phyloP scores from a whole-genome alignment of 2,888 invertebrate genomes.

The Spodoptera exigua region DNA sequence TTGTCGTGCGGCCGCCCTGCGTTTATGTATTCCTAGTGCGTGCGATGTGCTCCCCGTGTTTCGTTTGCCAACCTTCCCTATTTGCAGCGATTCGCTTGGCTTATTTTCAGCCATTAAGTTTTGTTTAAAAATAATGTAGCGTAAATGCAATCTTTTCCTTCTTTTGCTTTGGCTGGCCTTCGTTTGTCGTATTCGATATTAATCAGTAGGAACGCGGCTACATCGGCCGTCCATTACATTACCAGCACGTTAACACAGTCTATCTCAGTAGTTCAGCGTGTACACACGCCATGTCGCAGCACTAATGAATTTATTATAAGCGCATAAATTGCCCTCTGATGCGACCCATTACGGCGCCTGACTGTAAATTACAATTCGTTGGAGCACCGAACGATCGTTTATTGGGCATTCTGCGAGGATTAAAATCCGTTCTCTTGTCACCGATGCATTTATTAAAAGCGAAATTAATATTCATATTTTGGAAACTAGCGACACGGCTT shows the following conservation, averaged over 20 bases:
- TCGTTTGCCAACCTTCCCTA: conserved; percentile 57
- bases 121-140: conserved; percentile 30
- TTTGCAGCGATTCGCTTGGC: conserved; percentile 49
- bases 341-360: conserved; percentile 84
- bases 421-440: conserved; percentile 62
- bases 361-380: conserved; percentile 87
- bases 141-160: conserved; percentile 1
- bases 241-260: conserved; percentile 45
- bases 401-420: conserved; percentile 79
- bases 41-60: conserved; percentile 52
- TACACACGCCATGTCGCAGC: conserved; percentile 49
- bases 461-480: conserved; percentile 60
- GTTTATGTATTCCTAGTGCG: conserved; percentile 77
- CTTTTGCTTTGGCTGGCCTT: neutral
- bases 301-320: conserved; percentile 89
- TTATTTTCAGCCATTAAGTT: conserved; percentile 50
- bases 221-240: conserved; percentile 37
- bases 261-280: conserved; percentile 48
- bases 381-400: conserved; percentile 78
- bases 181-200: conserved; percentile 2
- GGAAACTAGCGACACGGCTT: conserved; percentile 44
- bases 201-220: conserved; percentile 18
- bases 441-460: conserved; percentile 56
- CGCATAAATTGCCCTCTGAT: conserved; percentile 87
- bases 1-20: conserved; percentile 63